Percentiles rank a stretch among this genome's conserved stretches.
Evolutionary conservation across 2,797 vertebrate genomes (phyloP).

Genomic region (Macropus fuliginosus): DNA sequence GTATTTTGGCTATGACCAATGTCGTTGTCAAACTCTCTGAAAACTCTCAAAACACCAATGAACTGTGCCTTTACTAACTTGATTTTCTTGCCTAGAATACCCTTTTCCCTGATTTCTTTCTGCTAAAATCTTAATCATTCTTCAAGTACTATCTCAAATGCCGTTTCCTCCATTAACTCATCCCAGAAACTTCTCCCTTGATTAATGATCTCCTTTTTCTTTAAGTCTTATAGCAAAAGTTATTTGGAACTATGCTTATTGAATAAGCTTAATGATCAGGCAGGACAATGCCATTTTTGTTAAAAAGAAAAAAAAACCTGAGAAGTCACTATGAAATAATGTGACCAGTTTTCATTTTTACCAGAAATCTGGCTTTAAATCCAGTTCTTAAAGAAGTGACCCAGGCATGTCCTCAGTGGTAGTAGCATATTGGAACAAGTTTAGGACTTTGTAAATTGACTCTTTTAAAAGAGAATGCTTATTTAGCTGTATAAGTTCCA

Average conservation of each 20-base stretch:
- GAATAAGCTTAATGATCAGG: background rate
- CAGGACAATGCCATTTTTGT: background rate
- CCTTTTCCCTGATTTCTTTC: background rate
- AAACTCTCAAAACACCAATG: background rate
- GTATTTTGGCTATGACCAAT: background rate
- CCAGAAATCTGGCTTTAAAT: background rate
- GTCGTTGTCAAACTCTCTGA: background rate
- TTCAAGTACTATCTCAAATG: background rate
- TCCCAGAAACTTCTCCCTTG: background rate
- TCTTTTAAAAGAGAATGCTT: background rate
- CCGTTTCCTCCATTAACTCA: background rate
- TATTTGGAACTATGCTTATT: background rate
- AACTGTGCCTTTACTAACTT: background rate
- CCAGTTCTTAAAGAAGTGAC: background rate
- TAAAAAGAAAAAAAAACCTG: background rate
- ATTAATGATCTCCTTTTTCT: background rate
- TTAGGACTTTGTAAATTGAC: too few relatives aligned
- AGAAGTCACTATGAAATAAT: background rate
- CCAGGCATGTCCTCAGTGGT: background rate
- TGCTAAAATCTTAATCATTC: background rate
- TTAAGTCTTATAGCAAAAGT: background rate
- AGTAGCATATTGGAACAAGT: too few relatives aligned
- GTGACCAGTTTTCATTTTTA: background rate
- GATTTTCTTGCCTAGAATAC: background rate
- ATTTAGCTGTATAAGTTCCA: background rate